phyloP scores from a whole-genome alignment of 2,797 vertebrate species.

The Pseudomugil gertrudae region DNA sequence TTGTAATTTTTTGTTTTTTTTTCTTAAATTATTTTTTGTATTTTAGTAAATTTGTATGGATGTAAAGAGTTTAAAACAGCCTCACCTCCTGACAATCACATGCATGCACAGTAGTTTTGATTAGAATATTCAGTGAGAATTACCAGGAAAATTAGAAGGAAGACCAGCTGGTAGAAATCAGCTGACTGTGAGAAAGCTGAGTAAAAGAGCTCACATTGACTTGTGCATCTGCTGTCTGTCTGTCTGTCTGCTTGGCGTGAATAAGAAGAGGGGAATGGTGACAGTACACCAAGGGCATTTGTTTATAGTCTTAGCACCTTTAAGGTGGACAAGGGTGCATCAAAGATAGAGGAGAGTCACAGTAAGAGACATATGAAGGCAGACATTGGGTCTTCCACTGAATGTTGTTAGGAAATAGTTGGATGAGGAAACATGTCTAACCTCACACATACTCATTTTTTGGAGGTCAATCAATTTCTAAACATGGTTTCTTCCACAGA shows the following conservation, averaged over 20 bases:
- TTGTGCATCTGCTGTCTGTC: constrained; percentile 44
- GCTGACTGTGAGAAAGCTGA: constrained; percentile 35
- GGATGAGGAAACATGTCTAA: constrained; percentile 26
- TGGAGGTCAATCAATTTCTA: not conserved
- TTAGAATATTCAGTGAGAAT: constrained; percentile 36
- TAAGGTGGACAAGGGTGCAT: constrained; percentile 44
- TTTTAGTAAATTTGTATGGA: constrained; percentile 36
- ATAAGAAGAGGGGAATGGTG: constrained; percentile 53
- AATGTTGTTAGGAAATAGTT: constrained; percentile 47
- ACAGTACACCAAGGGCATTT: constrained; percentile 63
- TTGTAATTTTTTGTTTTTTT: constrained; percentile 34
- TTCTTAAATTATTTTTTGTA: constrained; percentile 26
- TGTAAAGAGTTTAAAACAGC: constrained; percentile 19
- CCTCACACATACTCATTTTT: constrained; percentile 2
- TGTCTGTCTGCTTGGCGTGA: constrained; percentile 40
- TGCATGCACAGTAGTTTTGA: constrained; percentile 31
- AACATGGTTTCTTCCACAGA: constrained; percentile 6
- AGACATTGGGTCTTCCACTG: constrained; percentile 29
- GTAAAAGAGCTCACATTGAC: constrained; percentile 44
- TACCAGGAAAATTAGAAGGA: constrained; percentile 47
- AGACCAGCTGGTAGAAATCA: constrained; percentile 47
- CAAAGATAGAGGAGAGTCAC: constrained; percentile 20
- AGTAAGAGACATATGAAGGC: constrained; percentile 33
- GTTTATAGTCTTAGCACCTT: constrained; percentile 38
- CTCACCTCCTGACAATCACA: constrained; percentile 24